These are phyloP conservation scores for Syrmaticus mikado DNA, from an alignment of 2,113 vertebrate species.

Conservation along the genomic window DNA sequence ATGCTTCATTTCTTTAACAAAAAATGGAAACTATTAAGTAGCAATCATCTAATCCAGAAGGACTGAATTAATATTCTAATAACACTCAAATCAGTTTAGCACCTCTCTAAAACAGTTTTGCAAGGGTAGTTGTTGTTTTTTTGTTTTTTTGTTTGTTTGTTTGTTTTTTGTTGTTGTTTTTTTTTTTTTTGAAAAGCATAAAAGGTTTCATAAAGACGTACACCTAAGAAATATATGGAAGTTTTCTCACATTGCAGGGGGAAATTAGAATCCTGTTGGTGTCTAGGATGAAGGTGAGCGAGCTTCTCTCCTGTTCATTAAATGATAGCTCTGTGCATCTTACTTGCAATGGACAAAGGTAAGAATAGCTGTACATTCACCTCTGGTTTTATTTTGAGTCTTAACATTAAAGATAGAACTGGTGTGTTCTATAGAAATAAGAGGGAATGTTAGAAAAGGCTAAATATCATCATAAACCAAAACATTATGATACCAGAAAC, in stretches of 20 bases:
- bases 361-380: not conserved
- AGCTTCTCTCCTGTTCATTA: not conserved
- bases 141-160: not conserved
- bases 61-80: not conserved
- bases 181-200: not conserved
- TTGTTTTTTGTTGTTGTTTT: no score
- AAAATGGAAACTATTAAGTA: not conserved
- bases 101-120: not conserved
- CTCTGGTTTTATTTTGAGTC: slow-evolving; percentile 41
- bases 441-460: slow-evolving; percentile 71
- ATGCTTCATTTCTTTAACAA: not conserved
- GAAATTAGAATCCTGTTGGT: not conserved
- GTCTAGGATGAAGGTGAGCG: not conserved
- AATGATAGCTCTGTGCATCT: not conserved
- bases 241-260: not conserved
- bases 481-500: slow-evolving; percentile 81
- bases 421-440: slow-evolving; percentile 77
- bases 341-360: not conserved
- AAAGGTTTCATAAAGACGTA: not conserved
- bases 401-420: slow-evolving; percentile 68
- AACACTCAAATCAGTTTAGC: not conserved
- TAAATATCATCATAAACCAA: slow-evolving; percentile 81
- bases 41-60: not conserved
- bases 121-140: not conserved
- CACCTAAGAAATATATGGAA: not conserved